These are phyloP conservation scores for Psittacara wagleri DNA, from an alignment of 2,113 vertebrate species.

Conservation along the genomic window DNA sequence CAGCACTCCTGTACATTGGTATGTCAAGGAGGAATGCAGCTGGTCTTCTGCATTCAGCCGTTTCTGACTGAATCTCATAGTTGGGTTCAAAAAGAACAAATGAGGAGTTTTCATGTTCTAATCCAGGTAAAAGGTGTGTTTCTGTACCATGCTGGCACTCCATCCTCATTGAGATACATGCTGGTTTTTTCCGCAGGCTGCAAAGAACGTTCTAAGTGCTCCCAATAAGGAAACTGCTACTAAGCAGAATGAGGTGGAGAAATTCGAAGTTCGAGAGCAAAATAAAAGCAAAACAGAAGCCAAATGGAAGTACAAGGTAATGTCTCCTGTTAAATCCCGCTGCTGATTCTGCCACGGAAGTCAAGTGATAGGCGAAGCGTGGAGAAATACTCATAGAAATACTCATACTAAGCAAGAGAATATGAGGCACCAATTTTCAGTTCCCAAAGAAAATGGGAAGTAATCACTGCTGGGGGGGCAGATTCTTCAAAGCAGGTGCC, in stretches of 20 bases:
- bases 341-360: background rate
- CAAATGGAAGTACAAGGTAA: slow-evolving; percentile 99
- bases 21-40: background rate
- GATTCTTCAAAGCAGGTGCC: background rate
- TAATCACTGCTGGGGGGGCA: background rate
- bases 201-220: slow-evolving; percentile 86
- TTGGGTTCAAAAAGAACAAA: background rate
- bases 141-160: background rate
- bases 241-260: slow-evolving; percentile 89
- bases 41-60: background rate
- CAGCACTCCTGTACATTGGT: background rate
- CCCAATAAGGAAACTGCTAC: slow-evolving; percentile 83
- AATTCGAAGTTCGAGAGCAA: slow-evolving; percentile 93
- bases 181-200: slow-evolving; percentile 72
- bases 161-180: background rate
- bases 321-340: background rate
- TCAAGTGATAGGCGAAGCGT: background rate
- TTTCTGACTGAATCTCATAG: background rate
- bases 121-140: background rate
- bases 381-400: background rate
- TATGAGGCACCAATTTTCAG: background rate
- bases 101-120: background rate
- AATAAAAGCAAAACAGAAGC: slow-evolving; percentile 96
- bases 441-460: background rate
- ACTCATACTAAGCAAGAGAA: background rate